Evolutionary conservation across 2,113 vertebrate species (phyloP), one percentile per base, ranked within the genome.

Genomic region (Larimichthys crocea): DNA sequence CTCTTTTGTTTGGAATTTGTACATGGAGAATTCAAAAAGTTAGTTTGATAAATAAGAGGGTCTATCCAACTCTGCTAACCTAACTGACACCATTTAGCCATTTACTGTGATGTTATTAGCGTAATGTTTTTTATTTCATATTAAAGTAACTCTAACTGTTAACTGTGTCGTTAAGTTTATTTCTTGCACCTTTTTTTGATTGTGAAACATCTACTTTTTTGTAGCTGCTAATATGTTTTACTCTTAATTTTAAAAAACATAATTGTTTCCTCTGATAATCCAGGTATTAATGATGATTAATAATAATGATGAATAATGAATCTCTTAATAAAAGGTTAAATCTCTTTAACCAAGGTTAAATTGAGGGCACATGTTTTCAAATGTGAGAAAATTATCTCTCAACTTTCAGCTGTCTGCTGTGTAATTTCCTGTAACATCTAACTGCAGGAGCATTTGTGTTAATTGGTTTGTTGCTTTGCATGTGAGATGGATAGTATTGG

Each of bases 401-500:
- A 19, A n/a, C n/a, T 4, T 56, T 44, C 8, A 29, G 22, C 11
- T 55, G 62, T 56, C 11, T 16, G 24, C 42, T 76, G 52, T 29
- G 61, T 57, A n/a, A 66, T 76, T 56, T 76, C n/a, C 9, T 10
- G 46, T 10, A 31, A 62, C 44, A 29, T 44, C 17, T 48, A 20
- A 48, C 62, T 12, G 62, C 62, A 17, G 19, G 57, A 9, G 53
- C 9, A 55, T 5, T 31, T 62, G 10, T 35, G 42, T 22, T 29
- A 70, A 40, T 59, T 60, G 55, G 22, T 35, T 71, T 65, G 19
- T 49, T 24, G 24, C 16, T 60, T 65, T 76, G 62, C 72, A 52
- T 61, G 15, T 60, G 55, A 59, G 67, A 48, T n/a, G 0, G 53
- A 76, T 24, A 26, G n/a, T 20, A 4, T 12, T 60, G 14, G 53